phyloP scores from a whole-genome alignment of 2,888 invertebrate genomes.

The Digitonthophagus gazella region DNA sequence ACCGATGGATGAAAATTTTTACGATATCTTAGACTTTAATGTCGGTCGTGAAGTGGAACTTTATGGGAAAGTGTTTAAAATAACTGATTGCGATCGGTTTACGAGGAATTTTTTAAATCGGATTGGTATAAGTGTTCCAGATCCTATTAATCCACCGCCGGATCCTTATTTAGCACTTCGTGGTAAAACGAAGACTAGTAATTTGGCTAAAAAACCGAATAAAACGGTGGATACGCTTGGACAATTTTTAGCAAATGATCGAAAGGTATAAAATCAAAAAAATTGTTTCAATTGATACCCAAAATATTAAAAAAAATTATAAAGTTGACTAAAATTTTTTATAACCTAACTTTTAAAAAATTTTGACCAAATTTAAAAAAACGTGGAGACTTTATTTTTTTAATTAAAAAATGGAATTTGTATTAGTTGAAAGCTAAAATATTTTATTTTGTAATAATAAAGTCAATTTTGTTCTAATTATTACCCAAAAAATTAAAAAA shows the following conservation, averaged over 20 bases:
- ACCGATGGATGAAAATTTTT: constrained; percentile 72
- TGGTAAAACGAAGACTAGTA: constrained; percentile 44
- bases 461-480: no score
- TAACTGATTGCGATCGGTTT: constrained; percentile 83
- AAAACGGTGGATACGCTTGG: constrained; percentile 65
- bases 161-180: constrained; percentile 56
- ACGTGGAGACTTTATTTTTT: no score
- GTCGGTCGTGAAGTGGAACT: constrained; percentile 77
- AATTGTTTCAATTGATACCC: no score
- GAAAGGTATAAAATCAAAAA: no score
- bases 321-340: no score
- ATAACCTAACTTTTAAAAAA: no score
- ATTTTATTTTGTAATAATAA: no score
- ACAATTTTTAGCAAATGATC: constrained; percentile 81
- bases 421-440: no score
- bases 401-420: no score
- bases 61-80: constrained; percentile 77
- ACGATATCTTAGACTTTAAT: constrained; percentile 84
- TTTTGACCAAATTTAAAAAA: no score
- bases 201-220: constrained; percentile 54
- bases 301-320: no score
- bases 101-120: constrained; percentile 81
- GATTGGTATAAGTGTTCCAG: constrained; percentile 79
- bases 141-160: constrained; percentile 59
- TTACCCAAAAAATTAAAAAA: no score